phyloP scores from a whole-genome alignment of 2,888 invertebrate genomes.

The Autographa pulchrina region DNA sequence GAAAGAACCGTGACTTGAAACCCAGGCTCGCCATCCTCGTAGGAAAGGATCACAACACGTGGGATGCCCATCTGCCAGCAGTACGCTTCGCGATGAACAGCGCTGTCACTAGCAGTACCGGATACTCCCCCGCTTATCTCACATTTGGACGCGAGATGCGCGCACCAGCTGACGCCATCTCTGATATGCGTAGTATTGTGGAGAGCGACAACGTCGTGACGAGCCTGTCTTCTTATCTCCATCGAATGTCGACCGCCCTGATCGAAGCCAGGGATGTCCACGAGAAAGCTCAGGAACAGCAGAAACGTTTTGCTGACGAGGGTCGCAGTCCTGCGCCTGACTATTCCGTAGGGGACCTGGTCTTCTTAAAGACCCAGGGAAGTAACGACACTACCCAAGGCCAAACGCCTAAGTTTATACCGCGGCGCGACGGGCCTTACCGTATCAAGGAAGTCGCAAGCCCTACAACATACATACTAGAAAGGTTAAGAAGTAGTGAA shows the following conservation, averaged over 20 bases:
- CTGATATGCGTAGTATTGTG: constrained; percentile 8
- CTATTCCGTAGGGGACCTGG: background rate
- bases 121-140: background rate
- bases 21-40: constrained; percentile 12
- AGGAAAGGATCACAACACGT: constrained; percentile 10
- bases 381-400: background rate
- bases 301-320: background rate
- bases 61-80: constrained; percentile 12
- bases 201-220: constrained; percentile 11
- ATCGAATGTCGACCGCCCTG: background rate
- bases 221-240: constrained; percentile 10
- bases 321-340: background rate
- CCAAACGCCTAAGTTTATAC: background rate
- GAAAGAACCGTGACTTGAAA: constrained; percentile 19
- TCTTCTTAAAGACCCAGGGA: background rate
- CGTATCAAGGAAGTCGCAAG: background rate
- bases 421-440: background rate
- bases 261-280: background rate
- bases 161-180: background rate
- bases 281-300: background rate
- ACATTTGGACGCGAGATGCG: constrained; percentile 8
- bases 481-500: background rate
- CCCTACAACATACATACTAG: background rate
- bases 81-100: constrained; percentile 20
- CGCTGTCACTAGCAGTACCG: constrained; percentile 6